These are phyloP conservation scores for Drosophila equinoxialis DNA, from an alignment of 1,140 invertebrate species.

Conservation along the genomic window DNA sequence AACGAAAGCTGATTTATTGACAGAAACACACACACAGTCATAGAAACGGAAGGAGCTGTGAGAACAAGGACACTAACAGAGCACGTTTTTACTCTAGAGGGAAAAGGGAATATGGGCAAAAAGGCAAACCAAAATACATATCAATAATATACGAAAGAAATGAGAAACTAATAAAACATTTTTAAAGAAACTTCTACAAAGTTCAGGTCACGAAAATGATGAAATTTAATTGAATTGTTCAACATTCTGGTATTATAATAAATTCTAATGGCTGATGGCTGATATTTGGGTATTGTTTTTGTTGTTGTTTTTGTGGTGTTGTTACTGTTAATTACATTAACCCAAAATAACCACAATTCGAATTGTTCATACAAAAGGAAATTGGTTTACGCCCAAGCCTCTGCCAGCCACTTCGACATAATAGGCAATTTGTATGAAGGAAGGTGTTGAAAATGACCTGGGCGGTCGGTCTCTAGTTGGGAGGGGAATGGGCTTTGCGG, in stretches of 20 bases:
- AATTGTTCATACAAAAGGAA: slow-evolving; percentile 4
- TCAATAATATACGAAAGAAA: slow-evolving; percentile 1
- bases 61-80: not conserved
- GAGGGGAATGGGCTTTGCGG: no score
- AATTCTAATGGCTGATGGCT: not conserved
- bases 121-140: not conserved
- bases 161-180: slow-evolving; percentile 1
- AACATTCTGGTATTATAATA: slow-evolving; percentile 1
- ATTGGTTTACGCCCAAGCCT: not conserved
- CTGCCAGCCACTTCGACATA: slow-evolving; percentile 8
- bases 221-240: slow-evolving; percentile 10
- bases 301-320: not conserved
- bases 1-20: slow-evolving; percentile 41
- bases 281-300: not conserved
- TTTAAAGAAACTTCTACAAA: not conserved
- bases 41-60: not conserved
- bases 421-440: slow-evolving; percentile 44
- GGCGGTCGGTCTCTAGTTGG: not conserved
- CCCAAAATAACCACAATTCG: slow-evolving; percentile 8
- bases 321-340: slow-evolving; percentile 6
- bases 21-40: slow-evolving; percentile 13
- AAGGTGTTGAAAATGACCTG: slow-evolving; percentile 37
- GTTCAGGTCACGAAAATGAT: slow-evolving; percentile 4
- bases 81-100: not conserved
- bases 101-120: not conserved